Base-by-base conservation (phyloP, 2,797 vertebrate species). In the Myotis myotis region DNA sequence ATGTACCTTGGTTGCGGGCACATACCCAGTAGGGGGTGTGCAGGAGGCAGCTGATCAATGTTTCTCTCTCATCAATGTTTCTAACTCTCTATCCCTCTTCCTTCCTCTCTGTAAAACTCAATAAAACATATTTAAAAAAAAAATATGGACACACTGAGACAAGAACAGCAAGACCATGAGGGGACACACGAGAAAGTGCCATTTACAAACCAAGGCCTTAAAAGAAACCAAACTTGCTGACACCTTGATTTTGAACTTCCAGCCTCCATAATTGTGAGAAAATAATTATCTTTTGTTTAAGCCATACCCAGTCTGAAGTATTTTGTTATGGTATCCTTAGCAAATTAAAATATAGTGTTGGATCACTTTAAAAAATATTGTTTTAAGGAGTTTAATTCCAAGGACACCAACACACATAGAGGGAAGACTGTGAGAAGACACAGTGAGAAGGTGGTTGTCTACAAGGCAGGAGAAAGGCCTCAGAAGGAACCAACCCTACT, bases 351-450 rank as follows among this genome's bases (percentile, higher is more conserved):
- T 25, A 33, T 13, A 23, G 4, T 87, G 20, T 55, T 62, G 33
- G 19, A 51, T 76, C 49, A 91, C 47, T 68, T 72, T 88, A 41
- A n/a, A 78, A 78, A 84, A 75, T 11, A 82, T 19, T 84, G 36
- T 72, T 92, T 62, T 36, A 82, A 41, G n/a, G 85, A 57, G 47
- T 72, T 85, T 70, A 92, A 75, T 70, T 96, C 25, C n/a, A 87
- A 91, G 36, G 38, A 71, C 22, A 71, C 68, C 68, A 60, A n/a
- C 13, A 30, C 1, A 6, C 28, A 15, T n/a, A n/a, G 13, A 30
- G 60, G 60, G 60, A 64, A 64, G 60, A 62, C 12, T n/a, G 28
- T 30, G 60, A 30, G 60, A 62, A 62, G 62, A 64, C 28, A 64
- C 25, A 62, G 57, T 28, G 57, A 60, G 25, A 64, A n/a, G 6